Conservation (phyloP, 37 sponge, comb jelly and placozoan genomes). For the Ianthella basta region DNA sequence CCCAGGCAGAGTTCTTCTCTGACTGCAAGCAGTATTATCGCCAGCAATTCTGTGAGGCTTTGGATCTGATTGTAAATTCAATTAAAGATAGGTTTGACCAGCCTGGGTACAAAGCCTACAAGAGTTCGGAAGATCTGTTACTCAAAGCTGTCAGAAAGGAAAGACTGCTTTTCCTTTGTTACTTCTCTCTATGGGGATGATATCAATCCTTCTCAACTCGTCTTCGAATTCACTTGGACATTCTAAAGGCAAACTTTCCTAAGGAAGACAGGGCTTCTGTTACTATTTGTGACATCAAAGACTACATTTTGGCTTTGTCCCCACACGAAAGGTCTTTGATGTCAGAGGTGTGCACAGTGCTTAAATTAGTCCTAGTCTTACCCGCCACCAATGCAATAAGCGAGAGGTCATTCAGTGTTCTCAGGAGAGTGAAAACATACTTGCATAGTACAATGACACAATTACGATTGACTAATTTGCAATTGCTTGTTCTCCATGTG, state of each 20-base stretch:
- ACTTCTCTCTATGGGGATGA: background rate
- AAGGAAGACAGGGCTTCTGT: background rate
- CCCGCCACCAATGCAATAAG: conserved; percentile 72
- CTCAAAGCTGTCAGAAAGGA: conserved; percentile 30
- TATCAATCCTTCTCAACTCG: background rate
- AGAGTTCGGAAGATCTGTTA: conserved; percentile 22
- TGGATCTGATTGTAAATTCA: conserved; percentile 25
- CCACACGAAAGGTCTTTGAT: conserved; percentile 22
- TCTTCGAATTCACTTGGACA: conserved; percentile 37
- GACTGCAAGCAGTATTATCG: conserved; percentile 22
- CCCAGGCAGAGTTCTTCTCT: conserved; percentile 19
- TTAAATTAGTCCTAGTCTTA: conserved; percentile 40
- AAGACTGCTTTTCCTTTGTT: background rate
- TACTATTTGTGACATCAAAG: conserved; percentile 14
- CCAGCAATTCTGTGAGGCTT: conserved; percentile 41
- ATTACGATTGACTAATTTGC: conserved; percentile 50
- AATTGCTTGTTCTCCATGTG: conserved; percentile 44
- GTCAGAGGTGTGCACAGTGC: conserved; percentile 25
- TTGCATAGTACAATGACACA: conserved; percentile 65
- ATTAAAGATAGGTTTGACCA: conserved; percentile 34
- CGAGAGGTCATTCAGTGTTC: conserved; percentile 72
- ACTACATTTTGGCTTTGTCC: conserved; percentile 17
- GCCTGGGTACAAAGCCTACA: conserved; percentile 15
- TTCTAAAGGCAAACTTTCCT: conserved; percentile 24
- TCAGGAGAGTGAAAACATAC: conserved; percentile 60